These are phyloP conservation scores for Tetrao urogallus DNA, from an alignment of 2,113 vertebrate genomes.

Conservation along the genomic window DNA sequence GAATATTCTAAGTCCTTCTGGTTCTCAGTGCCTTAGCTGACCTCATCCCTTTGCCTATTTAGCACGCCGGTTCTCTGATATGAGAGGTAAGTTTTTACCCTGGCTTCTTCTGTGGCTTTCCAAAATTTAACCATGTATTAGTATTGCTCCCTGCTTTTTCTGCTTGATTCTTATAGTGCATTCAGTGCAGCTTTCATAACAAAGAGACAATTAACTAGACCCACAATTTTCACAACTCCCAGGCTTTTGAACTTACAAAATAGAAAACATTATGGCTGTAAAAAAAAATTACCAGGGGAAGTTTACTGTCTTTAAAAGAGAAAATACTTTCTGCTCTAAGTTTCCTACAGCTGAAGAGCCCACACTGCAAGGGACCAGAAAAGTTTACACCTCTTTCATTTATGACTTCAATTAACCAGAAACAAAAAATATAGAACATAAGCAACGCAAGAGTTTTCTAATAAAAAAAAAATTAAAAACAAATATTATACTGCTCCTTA, in stretches of 20 bases:
- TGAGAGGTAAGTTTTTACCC: not conserved
- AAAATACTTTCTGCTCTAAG: rapidly evolving
- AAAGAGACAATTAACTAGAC: not conserved
- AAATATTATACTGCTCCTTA: not conserved
- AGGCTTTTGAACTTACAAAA: not conserved
- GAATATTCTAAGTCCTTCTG: not conserved
- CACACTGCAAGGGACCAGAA: not conserved
- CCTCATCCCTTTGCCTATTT: not conserved
- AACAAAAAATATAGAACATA: not conserved
- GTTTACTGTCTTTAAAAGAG: not conserved
- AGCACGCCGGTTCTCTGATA: not conserved
- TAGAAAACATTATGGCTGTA: not conserved
- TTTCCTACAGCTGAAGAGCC: not conserved
- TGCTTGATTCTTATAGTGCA: not conserved
- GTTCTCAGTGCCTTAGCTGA: not conserved
- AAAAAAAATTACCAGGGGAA: not conserved
- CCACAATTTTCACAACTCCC: not conserved
- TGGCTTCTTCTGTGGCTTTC: not conserved
- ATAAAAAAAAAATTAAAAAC: not conserved
- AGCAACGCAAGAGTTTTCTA: not conserved
- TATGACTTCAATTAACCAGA: not conserved
- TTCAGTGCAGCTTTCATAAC: not conserved
- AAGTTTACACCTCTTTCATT: not conserved
- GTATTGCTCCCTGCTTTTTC: rapidly evolving
- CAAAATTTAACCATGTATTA: not conserved